phyloP scores from a whole-genome alignment of 2,888 invertebrate genomes.

The Drosophila histrio region DNA sequence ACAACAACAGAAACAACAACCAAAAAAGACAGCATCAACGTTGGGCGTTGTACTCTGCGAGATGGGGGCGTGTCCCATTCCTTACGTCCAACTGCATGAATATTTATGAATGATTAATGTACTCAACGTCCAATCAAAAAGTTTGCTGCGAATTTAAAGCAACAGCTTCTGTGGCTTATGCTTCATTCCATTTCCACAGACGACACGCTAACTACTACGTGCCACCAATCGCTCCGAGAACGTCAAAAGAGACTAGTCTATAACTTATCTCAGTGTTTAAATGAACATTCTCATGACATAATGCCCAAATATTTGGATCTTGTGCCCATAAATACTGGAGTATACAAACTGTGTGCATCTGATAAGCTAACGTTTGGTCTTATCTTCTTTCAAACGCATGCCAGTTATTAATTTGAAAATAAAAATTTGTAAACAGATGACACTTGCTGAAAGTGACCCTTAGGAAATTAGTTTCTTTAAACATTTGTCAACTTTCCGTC shows the following conservation, averaged over 20 bases:
- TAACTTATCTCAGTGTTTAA: conserved; percentile 18
- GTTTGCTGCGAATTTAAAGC: conserved; percentile 19
- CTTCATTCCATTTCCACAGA: conserved; percentile 9
- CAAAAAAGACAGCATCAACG: no score
- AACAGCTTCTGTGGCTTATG: conserved; percentile 20
- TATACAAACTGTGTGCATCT: conserved; percentile 31
- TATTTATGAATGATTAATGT: conserved; percentile 76
- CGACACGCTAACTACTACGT: conserved; percentile 2
- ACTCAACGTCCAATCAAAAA: conserved; percentile 20
- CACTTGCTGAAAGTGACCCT: conserved; percentile 6
- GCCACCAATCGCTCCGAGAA: background rate
- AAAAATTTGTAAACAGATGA: conserved; percentile 1
- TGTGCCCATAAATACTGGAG: conserved; percentile 46
- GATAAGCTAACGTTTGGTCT: conserved; percentile 46
- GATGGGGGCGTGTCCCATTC: conserved; percentile 15
- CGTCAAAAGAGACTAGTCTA: background rate
- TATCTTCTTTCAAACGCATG: conserved; percentile 35
- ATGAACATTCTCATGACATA: conserved; percentile 44
- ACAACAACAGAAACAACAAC: no score
- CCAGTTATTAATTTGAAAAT: background rate
- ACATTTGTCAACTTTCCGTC: background rate
- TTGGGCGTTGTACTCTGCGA: conserved; percentile 6
- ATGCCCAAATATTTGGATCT: conserved; percentile 62
- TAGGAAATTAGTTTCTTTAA: background rate
- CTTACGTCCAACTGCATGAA: conserved; percentile 45